Base-by-base conservation (phyloP, 2,888 invertebrate genomes). In the Eubasilissa splendida region DNA sequence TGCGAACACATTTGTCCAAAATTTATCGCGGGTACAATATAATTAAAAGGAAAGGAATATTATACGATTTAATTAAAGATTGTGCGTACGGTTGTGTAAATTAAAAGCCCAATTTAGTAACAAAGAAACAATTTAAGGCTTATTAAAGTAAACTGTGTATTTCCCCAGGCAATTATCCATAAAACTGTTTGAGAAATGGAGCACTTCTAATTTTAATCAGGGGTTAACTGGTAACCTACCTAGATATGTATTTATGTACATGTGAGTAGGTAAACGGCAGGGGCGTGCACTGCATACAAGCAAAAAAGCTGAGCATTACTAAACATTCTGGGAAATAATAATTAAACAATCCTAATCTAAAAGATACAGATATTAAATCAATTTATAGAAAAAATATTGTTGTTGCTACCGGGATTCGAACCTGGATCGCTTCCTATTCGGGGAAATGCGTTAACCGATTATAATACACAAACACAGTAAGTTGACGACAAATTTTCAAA, bases 131-230 rank as follows among this genome's bases (percentile, higher is more conserved):
- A 66, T 66, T 66, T 66, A 66, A 33, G 66, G 66, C 42, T 66
- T 66, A 66, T 66, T 42, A 66, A 42, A 50, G 66, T 66, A 66
- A 66, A 42, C 66, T 33, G 66, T 50, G 66, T 66, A 66, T 66
- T 66, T 66, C 66, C 66, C 66, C 42, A 66, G 66, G 66, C 42
- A 66, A 66, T 66, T 66, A 66, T 66, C 66, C 66, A 66, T 66
- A 66, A 66, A 66, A 66, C 42, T 66, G 66, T 66, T 66, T 66
- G 66, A 66, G 66, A 66, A 66, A 66, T n/a, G 53, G 70, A 70
- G 70, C 70, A 70, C 53, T 70, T 70, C 52, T 70, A 70, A 70
- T 70, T 70, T 70, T 70, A 70, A 70, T 70, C 70, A 70, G 53
- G 53, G 70, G 12, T 53, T 52, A 66, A 42, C 66, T 66, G 42